These are phyloP conservation scores for Ariolimax columbianus DNA, from an alignment of 2,888 invertebrate species.

Conservation along the genomic window DNA sequence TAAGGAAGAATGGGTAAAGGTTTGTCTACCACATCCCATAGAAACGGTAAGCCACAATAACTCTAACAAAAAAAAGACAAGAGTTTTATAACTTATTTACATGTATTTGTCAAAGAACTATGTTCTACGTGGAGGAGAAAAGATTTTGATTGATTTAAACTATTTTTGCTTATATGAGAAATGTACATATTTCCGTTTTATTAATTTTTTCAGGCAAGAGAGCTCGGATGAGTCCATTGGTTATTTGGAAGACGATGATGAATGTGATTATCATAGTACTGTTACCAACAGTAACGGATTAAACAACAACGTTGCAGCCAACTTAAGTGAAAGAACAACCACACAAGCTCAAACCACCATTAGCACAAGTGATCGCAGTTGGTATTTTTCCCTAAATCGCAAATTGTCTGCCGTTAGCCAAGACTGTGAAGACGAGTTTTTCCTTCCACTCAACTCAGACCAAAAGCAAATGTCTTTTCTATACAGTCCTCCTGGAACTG, in stretches of 20 bases:
- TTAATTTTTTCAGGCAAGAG: neutral
- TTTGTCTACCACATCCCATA: no score
- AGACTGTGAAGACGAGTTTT: neutral
- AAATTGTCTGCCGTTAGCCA: neutral
- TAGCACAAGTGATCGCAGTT: neutral
- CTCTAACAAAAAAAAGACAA: no score
- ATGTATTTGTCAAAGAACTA: no score
- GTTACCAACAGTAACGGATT: neutral
- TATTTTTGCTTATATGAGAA: no score
- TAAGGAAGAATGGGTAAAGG: no score
- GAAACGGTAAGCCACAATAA: no score
- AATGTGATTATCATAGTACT: no score
- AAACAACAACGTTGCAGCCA: neutral
- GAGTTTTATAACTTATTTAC: no score
- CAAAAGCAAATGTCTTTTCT: neutral
- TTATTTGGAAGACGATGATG: neutral
- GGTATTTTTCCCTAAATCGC: no score
- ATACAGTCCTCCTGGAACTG: neutral
- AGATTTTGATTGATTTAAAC: no score
- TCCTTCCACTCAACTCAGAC: neutral
- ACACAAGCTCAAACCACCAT: neutral
- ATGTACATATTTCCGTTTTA: neutral
- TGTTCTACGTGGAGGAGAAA: no score
- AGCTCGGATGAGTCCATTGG: neutral
- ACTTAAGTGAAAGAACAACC: neutral